A percentile compares a stretch with the other conserved stretches of the same genome.
Conservation (phyloP, 2,113 vertebrate genomes). For the Fregata magnificens region DNA sequence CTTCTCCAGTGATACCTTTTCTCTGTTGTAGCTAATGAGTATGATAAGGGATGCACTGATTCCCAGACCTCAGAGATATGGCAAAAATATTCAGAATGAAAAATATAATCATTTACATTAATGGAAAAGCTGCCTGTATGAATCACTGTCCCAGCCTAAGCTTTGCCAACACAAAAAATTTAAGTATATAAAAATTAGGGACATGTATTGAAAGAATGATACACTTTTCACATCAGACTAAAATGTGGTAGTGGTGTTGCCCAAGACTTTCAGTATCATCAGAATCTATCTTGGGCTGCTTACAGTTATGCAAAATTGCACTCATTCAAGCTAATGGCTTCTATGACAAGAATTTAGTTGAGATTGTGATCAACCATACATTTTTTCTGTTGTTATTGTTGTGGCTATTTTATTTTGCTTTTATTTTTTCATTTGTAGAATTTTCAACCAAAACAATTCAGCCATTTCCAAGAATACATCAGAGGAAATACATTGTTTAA, state of each 20-base stretch:
- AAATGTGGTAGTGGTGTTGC: background rate
- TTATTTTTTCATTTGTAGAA: background rate
- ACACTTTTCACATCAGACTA: background rate
- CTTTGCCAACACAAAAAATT: background rate
- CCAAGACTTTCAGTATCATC: background rate
- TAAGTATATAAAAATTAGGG: background rate
- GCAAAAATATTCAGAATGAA: background rate
- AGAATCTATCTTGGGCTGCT: background rate
- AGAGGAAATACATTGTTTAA: background rate
- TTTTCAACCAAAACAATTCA: background rate
- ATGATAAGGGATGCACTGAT: background rate
- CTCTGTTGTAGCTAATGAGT: background rate
- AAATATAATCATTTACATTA: background rate
- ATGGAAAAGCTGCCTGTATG: background rate
- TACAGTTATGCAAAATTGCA: background rate
- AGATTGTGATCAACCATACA: background rate
- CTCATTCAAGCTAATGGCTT: background rate
- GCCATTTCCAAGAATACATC: background rate
- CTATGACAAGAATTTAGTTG: background rate
- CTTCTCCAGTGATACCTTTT: background rate
- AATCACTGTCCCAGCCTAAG: background rate
- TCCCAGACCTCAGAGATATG: background rate
- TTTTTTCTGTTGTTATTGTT: background rate
- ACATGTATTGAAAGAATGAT: background rate
- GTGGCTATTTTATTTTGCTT: background rate